Base-by-base conservation (phyloP, 1,140 invertebrate species). In the Drosophila azteca region DNA sequence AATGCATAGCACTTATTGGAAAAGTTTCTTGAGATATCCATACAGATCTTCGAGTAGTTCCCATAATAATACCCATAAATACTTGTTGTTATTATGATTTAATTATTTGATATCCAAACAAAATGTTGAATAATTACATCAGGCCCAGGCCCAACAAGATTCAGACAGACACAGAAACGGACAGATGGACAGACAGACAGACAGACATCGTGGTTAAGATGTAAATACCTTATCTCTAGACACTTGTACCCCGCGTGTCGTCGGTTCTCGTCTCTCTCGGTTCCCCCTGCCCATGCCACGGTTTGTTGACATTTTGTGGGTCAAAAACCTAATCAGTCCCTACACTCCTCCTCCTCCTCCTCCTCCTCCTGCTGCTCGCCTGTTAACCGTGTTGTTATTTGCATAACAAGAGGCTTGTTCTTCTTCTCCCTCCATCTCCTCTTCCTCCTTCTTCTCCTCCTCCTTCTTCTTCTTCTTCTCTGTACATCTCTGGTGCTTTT, bases 301-400 rank as follows among this genome's bases (percentile, higher is more conserved):
- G 63, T 43, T 45, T 52, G 45, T 44, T 63, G 66, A 62, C 35
- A 44, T 54, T 61, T 62, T 52, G 46, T 59, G 64, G 54, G 43
- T 61, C 54, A 64, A 64, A 46, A 64, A 64, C 55, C 55, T 60
- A 39, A 64, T 61, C 55, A 39, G 44, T 61, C 17, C 26, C 35
- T 39, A 11, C 11, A 39, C 31, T 35, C 11, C 31, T n/a, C 41
- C n/a, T 15, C 15, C 22, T 9, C 24, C 39, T 44, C 5, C n/a
- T 20, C 26, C 17, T 63, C 20, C 6, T 13, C 9, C 39, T 17
- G 17, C 26, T 24, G 4, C 52, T 4, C 22, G 46, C 43, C 24
- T 58, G 41, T 57, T 29, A 39, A 15, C 31, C 61, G 44, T 60
- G 44, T 61, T 64, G 45, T 61, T 39, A 48, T 60, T 60, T 39